These are phyloP conservation scores for Equus przewalskii DNA, from an alignment of 2,113 vertebrate species.

Conservation along the genomic window DNA sequence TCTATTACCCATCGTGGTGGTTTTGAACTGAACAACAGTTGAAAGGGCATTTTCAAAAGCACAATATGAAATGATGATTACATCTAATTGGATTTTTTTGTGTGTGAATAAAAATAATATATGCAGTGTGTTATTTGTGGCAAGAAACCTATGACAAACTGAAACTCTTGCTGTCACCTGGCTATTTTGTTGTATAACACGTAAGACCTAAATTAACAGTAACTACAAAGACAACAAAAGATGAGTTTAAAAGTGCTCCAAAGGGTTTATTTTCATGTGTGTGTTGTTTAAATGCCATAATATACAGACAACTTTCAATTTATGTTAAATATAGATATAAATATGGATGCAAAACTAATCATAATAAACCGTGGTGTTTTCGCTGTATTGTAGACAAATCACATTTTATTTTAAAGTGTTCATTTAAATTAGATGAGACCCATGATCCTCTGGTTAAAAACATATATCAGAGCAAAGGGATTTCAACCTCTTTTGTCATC, in stretches of 20 bases:
- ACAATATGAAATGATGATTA: not conserved
- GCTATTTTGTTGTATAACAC: not conserved
- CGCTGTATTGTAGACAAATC: not conserved
- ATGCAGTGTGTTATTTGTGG: not conserved
- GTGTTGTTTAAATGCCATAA: not conserved
- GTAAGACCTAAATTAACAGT: not conserved
- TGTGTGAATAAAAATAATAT: not conserved
- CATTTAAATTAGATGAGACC: not conserved
- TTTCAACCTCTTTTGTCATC: not conserved
- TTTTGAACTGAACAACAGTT: not conserved
- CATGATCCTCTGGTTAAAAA: not conserved
- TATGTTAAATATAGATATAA: not conserved
- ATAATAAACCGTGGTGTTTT: not conserved
- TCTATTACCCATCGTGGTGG: accelerated
- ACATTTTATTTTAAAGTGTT: not conserved
- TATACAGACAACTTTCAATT: not conserved
- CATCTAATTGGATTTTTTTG: not conserved
- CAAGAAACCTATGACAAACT: not conserved
- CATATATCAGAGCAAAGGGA: not conserved
- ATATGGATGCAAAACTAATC: not conserved
- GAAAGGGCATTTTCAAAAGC: not conserved
- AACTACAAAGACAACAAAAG: not conserved
- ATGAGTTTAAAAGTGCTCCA: not conserved
- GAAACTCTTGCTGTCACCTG: not conserved
- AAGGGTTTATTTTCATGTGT: not conserved